These are phyloP conservation scores for Thalassophryne amazonica DNA, from an alignment of 2,797 vertebrate species.

Conservation along the genomic window DNA sequence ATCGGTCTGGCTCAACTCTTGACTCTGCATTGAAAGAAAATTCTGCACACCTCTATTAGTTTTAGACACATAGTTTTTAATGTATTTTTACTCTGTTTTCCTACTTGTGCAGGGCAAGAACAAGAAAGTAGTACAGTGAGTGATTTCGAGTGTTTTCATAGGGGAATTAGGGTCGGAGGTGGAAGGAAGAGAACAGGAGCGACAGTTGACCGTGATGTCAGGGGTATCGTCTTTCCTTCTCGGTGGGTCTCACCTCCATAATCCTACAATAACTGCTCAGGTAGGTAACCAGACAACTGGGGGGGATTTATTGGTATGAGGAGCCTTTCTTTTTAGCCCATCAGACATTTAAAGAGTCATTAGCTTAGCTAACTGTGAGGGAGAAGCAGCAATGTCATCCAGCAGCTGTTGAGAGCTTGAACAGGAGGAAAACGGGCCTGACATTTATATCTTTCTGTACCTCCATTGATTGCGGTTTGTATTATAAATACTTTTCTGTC, in stretches of 20 bases:
- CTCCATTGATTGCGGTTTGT: conserved; percentile 10
- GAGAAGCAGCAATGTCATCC: conserved; percentile 29
- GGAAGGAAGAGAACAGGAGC: conserved; percentile 21
- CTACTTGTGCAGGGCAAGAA: conserved; percentile 49
- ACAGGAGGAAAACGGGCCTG: conserved; percentile 24
- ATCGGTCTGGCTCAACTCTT: too few relatives aligned
- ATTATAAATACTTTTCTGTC: background rate
- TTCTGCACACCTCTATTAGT: too few relatives aligned
- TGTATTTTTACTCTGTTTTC: conserved; percentile 36
- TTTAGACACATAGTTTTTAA: too few relatives aligned
- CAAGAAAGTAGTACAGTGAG: conserved; percentile 72
- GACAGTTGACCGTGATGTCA: conserved; percentile 56
- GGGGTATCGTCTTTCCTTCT: conserved; percentile 56
- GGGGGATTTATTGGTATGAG: conserved; percentile 49
- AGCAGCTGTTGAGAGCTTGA: conserved; percentile 36
- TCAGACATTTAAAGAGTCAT: conserved; percentile 72
- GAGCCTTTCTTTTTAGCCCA: conserved; percentile 46
- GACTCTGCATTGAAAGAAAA: too few relatives aligned
- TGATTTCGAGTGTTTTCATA: conserved; percentile 72
- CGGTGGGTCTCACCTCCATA: conserved; percentile 34
- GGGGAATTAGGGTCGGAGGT: conserved; percentile 37
- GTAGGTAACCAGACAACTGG: conserved; percentile 79
- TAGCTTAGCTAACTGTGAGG: conserved; percentile 58
- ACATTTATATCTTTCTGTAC: conserved; percentile 34
- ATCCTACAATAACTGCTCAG: conserved; percentile 50